Percentiles rank a stretch among this genome's conserved stretches.
phyloP scores from a whole-genome alignment of 2,113 vertebrate genomes.

The Natator depressus region DNA sequence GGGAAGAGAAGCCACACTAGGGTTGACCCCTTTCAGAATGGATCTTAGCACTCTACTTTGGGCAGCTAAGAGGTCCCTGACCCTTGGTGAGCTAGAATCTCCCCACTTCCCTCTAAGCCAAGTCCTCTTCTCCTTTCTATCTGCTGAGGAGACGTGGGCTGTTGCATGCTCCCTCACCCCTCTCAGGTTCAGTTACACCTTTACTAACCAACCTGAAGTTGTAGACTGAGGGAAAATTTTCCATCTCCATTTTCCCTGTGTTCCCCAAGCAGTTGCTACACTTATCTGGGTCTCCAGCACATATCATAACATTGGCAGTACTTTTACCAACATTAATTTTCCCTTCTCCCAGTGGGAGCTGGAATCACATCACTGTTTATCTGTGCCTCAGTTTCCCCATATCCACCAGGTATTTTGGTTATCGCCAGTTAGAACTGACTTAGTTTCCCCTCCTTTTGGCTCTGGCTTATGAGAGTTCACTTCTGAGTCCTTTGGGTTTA shows the following conservation, averaged over 20 bases:
- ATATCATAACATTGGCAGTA: background rate
- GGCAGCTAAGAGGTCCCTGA: background rate
- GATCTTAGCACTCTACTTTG: background rate
- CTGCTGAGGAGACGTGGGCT: background rate
- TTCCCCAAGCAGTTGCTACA: background rate
- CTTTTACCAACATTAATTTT: background rate
- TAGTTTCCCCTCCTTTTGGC: background rate
- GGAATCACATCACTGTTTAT: background rate
- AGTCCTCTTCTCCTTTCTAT: background rate
- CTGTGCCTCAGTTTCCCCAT: background rate
- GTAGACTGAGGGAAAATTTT: background rate
- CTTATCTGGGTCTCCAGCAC: background rate
- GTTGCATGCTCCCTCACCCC: background rate
- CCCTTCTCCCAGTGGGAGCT: background rate
- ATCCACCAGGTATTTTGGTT: background rate
- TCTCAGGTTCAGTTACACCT: background rate
- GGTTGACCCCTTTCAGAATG: background rate
- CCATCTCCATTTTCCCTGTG: background rate
- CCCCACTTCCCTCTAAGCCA: background rate
- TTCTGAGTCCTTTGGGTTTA: background rate
- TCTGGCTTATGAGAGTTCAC: background rate
- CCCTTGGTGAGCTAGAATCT: background rate
- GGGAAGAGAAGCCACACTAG: background rate
- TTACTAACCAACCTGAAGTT: background rate
- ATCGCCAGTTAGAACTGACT: fast-evolving